Percentiles rank a stretch among this genome's conserved stretches.
Evolutionary conservation across 2,888 invertebrate genomes (phyloP).

Genomic region (Protodeltote pygarga): DNA sequence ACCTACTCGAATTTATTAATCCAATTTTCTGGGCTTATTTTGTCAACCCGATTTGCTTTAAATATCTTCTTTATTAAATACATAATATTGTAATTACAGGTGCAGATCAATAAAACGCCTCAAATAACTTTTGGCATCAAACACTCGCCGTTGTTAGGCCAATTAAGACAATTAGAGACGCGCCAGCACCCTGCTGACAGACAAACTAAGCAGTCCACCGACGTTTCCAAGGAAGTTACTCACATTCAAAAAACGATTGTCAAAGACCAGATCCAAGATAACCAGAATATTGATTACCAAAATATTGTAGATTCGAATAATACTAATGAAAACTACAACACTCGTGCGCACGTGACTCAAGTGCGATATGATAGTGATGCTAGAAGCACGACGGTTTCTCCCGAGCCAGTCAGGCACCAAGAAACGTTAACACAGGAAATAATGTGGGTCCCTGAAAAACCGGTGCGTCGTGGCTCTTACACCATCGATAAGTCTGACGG

Average conservation of each 20-base stretch:
- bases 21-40: too few species aligned
- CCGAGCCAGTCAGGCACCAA: constrained; percentile 69
- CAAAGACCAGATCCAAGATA: constrained; percentile 43
- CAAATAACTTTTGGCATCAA: constrained; percentile 93
- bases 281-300: constrained; percentile 39
- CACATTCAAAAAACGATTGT: constrained; percentile 31
- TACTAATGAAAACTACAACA: constrained; percentile 39
- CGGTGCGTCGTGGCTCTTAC: constrained; percentile 77
- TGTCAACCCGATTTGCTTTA: too few species aligned
- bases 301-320: constrained; percentile 38
- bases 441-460: constrained; percentile 78
- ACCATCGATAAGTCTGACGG: constrained; percentile 76
- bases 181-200: constrained; percentile 50
- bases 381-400: constrained; percentile 73
- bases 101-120: constrained; percentile 72
- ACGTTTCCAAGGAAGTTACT: constrained; percentile 26
- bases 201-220: constrained; percentile 25
- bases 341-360: constrained; percentile 70
- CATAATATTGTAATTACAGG: constrained; percentile 58
- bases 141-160: constrained; percentile 92
- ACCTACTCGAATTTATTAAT: too few species aligned
- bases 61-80: too few species aligned
- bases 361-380: constrained; percentile 69
- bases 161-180: constrained; percentile 71
- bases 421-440: constrained; percentile 77